phyloP scores from a whole-genome alignment of 2,113 vertebrate genomes.

The Sapayoa aenigma region DNA sequence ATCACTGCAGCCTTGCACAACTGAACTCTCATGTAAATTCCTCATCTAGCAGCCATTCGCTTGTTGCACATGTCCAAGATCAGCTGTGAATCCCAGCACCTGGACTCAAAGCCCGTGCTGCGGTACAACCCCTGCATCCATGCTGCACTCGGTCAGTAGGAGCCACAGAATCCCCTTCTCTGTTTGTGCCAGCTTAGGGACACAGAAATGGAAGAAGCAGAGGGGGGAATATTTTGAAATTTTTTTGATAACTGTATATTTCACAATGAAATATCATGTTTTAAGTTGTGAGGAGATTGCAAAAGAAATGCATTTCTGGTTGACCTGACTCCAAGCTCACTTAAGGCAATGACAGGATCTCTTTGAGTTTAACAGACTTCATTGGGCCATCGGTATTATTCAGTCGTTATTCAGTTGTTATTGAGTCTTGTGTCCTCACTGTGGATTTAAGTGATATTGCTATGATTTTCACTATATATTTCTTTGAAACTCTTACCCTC shows the following conservation, averaged over 20 bases:
- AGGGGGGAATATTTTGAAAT: neutral
- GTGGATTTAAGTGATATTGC: conserved; percentile 1
- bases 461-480: neutral
- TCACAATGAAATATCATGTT: neutral
- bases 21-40: neutral
- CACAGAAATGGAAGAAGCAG: neutral
- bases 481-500: neutral
- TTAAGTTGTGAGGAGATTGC: neutral
- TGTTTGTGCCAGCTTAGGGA: neutral
- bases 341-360: neutral
- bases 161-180: neutral
- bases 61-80: neutral
- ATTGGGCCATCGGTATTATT: neutral
- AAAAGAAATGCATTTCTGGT: neutral
- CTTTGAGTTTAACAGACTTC: neutral
- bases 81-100: neutral
- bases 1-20: neutral
- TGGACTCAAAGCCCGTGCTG: neutral
- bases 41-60: neutral
- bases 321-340: neutral
- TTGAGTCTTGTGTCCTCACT: neutral
- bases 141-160: rapidly evolving
- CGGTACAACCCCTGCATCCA: neutral
- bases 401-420: neutral
- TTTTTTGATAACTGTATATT: neutral